Percentiles rank a stretch among this genome's conserved stretches.
phyloP scores from a whole-genome alignment of 92 coral and sea anemone genomes.

The Montipora capitata region DNA sequence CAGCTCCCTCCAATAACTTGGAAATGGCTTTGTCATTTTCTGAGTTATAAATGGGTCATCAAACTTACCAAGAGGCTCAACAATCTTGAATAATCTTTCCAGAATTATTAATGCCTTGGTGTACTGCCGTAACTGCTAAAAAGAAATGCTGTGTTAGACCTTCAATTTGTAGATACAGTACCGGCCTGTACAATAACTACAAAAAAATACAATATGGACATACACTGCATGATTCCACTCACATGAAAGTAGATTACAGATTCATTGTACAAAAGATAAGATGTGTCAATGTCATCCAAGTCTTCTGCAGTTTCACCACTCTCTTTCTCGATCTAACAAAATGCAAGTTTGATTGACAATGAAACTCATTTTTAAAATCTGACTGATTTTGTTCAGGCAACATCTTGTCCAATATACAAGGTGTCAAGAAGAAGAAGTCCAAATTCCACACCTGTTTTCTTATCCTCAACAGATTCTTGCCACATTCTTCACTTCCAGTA shows the following conservation, averaged over 20 bases:
- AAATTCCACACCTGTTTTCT: constrained; percentile 81
- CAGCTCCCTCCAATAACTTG: neutral
- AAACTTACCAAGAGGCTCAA: constrained; percentile 95
- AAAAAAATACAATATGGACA: too few relatives aligned
- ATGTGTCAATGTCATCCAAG: constrained; percentile 85
- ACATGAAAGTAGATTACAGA: constrained; percentile 93
- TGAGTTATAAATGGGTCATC: neutral
- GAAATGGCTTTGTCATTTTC: too few relatives aligned
- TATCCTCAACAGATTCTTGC: constrained; percentile 64
- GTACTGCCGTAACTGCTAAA: constrained; percentile 88
- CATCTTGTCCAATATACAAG: neutral
- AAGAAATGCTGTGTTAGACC: neutral
- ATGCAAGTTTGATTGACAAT: neutral
- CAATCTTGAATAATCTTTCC: constrained; percentile 86
- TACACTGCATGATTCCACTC: constrained; percentile 37
- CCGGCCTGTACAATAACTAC: neutral
- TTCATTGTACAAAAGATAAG: constrained; percentile 90
- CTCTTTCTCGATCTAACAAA: constrained; percentile 85
- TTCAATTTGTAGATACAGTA: neutral
- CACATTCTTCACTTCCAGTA: constrained; percentile 89
- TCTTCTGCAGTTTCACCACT: constrained; percentile 85
- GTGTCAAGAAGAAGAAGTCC: neutral
- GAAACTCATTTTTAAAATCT: neutral
- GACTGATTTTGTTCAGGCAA: too few relatives aligned
- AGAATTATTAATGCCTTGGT: constrained; percentile 79